Evolutionary conservation across 2,888 invertebrate species (phyloP).

Genomic region (Rhimphoctona megacephalus): DNA sequence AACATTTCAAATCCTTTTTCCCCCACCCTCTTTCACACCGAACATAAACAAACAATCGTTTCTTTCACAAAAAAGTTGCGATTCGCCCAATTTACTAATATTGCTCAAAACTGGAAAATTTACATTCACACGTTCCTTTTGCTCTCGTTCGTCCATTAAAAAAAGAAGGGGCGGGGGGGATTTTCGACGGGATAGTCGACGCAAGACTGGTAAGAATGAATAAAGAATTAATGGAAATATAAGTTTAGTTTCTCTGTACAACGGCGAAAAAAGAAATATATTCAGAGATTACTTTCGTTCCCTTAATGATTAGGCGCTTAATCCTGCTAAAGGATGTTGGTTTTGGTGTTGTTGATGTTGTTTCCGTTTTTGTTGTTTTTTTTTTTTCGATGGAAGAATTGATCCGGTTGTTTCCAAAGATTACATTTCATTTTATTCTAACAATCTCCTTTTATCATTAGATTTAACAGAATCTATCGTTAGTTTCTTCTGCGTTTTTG

Average conservation of each 20-base stretch:
- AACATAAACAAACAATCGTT: slow-evolving; percentile 22
- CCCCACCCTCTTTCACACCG: slow-evolving; percentile 1
- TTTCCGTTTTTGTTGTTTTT: not conserved
- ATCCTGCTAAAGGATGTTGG: slow-evolving; percentile 40
- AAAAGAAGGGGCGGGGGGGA: not conserved
- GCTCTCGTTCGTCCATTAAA: slow-evolving; percentile 31
- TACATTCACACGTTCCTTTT: slow-evolving; percentile 34
- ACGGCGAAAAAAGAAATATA: slow-evolving; percentile 37
- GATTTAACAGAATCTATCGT: slow-evolving; percentile 36
- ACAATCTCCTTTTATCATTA: slow-evolving; percentile 37
- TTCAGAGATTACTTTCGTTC: slow-evolving; percentile 52
- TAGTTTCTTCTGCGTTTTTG: slow-evolving; percentile 8
- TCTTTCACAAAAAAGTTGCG: slow-evolving; percentile 18
- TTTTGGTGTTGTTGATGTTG: slow-evolving; percentile 17
- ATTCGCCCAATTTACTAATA: slow-evolving; percentile 20
- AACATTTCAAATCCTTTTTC: slow-evolving; percentile 53
- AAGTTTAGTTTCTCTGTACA: slow-evolving; percentile 58
- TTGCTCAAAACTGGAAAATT: slow-evolving; percentile 42
- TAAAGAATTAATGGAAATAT: slow-evolving; percentile 34
- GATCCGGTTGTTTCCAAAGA: slow-evolving; percentile 44
- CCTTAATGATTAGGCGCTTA: slow-evolving; percentile 48
- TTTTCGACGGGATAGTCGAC: slow-evolving; percentile 13
- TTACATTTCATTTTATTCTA: slow-evolving; percentile 59
- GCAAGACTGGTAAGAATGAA: slow-evolving; percentile 14
- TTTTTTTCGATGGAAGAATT: slow-evolving; percentile 56